Evolutionary conservation across 35 echinoderm and acorn worm species (phyloP), one percentile per base, ranked within the genome.

Genomic region (Ptychodera flava): DNA sequence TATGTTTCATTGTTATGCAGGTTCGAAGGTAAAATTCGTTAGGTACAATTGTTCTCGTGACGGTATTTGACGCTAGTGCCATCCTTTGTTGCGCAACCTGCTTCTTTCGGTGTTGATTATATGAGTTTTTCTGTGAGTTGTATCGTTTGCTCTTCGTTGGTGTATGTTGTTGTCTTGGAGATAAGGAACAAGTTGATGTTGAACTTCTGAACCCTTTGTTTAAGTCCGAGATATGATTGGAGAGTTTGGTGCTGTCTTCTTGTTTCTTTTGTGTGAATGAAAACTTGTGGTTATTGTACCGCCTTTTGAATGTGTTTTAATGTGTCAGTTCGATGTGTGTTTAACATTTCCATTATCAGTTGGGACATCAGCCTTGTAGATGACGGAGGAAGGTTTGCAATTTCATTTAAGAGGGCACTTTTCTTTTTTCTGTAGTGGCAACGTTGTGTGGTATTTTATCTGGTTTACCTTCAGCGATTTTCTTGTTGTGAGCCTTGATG

Each of bases 301-400:
- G 77, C 0, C 29, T 86, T 86, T 78, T 86, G 85, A 86, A 86
- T 16, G 0, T 86, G 85, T 86, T 78, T 35, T n/a, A n/a, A n/a
- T 86, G 52, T 16, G 85, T 86, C 52, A 86, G 32, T 86, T 76
- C 85, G 33, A 86, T 33, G 45, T 78, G 16, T 35, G 83, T 85
- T 85, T 37, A 31, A 38, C 37, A 38, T 36, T 85, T 12, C 1
- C 28, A 31, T 36, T 85, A 32, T 85, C 83, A n/a, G n/a, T 76
- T 1, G 88, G 64, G 31, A 89, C 87, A 15, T 34, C 75, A 1
- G 87, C n/a, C 87, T 78, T 82, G 16, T 89, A 89, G 32, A 89
- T 33, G 1, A 89, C 75, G 35, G 79, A 1, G 30, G 0, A 10
- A 16, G 79, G 1, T 76, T 82, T n/a, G 45, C 88, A 89, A 27